These are phyloP conservation scores for Panagrolaimus sp. DNA, from an alignment of 1,140 invertebrate species.

Conservation along the genomic window DNA sequence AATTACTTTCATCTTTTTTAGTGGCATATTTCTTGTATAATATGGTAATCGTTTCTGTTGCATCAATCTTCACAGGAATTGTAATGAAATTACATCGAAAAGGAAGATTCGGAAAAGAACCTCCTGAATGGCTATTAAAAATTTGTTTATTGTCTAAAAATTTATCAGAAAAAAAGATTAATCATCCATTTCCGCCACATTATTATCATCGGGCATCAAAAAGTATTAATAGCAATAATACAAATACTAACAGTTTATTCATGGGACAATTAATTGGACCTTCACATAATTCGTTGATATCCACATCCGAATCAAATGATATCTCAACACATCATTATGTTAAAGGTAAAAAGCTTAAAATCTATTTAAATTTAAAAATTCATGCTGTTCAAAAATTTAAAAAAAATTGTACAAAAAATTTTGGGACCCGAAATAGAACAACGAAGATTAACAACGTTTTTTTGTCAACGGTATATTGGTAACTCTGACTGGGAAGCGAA, in stretches of 20 bases:
- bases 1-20: conserved; percentile 27
- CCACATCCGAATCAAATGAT: neutral
- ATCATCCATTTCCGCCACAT: too few relatives aligned
- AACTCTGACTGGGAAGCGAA: too few relatives aligned
- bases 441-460: too few relatives aligned
- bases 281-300: neutral
- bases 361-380: too few relatives aligned
- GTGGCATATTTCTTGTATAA: conserved; percentile 55
- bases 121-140: conserved; percentile 35
- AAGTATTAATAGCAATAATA: neutral
- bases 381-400: too few relatives aligned
- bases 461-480: too few relatives aligned
- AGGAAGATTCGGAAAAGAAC: conserved; percentile 46
- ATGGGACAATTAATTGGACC: too few relatives aligned
- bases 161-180: neutral
- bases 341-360: neutral
- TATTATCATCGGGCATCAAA: too few relatives aligned
- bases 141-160: conserved; percentile 32
- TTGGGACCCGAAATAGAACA: too few relatives aligned
- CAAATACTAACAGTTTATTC: neutral
- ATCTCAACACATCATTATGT: conserved; percentile 11
- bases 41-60: conserved; percentile 49
- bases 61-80: conserved; percentile 48
- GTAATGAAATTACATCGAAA: conserved; percentile 49
- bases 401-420: too few relatives aligned